Conservation (phyloP, 2,797 vertebrate species). For the Mus spretus region DNA sequence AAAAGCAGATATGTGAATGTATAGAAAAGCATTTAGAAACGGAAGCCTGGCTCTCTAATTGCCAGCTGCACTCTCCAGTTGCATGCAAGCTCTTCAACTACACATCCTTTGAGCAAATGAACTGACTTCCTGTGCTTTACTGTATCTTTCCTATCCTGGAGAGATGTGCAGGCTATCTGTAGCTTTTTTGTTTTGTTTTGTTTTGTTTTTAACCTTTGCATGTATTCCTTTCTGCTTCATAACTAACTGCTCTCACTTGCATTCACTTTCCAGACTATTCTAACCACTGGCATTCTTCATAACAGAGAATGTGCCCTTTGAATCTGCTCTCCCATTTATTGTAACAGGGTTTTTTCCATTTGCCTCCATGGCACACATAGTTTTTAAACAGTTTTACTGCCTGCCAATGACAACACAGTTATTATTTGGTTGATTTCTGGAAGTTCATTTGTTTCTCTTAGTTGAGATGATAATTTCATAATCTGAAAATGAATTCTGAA, state of each 20-base stretch:
- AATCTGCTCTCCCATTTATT: background rate
- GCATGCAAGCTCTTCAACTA: background rate
- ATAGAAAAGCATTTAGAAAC: background rate
- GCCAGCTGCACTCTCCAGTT: background rate
- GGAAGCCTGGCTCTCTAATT: background rate
- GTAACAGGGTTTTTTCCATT: constrained; percentile 1
- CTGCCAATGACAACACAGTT: background rate
- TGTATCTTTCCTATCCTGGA: background rate
- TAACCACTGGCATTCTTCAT: background rate
- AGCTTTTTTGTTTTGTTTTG: background rate
- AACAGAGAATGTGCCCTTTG: background rate
- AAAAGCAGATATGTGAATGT: background rate
- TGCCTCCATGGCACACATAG: background rate
- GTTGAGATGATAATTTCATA: background rate
- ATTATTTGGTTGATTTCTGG: background rate
- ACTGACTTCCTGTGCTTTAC: background rate
- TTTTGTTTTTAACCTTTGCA: background rate
- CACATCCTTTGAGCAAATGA: background rate
- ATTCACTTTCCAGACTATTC: background rate
- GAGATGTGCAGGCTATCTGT: background rate
- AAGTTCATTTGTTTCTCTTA: background rate
- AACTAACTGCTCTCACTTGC: background rate
- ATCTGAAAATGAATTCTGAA: constrained; percentile 15
- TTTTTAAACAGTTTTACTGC: background rate
- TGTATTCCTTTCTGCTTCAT: background rate